phyloP scores from a whole-genome alignment of 2,888 invertebrate genomes.

The Sinhomidia bicolor region DNA sequence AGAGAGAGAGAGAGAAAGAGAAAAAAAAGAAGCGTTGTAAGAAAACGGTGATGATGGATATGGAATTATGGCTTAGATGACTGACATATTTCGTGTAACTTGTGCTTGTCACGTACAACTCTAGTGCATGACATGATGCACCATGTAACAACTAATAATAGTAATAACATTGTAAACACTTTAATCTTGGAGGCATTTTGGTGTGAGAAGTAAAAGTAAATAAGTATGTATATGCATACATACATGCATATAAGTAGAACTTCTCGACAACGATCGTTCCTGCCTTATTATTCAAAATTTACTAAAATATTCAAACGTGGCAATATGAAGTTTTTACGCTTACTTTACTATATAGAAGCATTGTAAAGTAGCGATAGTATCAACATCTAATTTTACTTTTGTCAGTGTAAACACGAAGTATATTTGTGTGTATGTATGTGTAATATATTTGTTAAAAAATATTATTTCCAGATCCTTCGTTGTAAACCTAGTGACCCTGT shows the following conservation, averaged over 20 bases:
- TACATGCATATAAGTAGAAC: no score
- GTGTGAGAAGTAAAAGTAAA: background rate
- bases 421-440: no score
- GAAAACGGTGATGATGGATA: background rate
- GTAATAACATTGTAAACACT: constrained; percentile 6
- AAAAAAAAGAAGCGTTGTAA: no score
- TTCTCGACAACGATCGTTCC: background rate
- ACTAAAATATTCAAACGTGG: no score
- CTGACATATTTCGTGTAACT: background rate
- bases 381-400: no score
- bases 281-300: background rate
- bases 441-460: no score
- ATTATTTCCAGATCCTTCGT: background rate
- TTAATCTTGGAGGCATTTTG: background rate
- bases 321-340: no score
- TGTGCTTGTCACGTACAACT: background rate
- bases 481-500: background rate
- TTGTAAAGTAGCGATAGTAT: no score
- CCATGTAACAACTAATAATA: no score
- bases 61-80: background rate
- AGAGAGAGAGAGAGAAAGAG: background rate
- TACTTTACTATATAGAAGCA: no score
- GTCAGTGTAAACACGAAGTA: background rate
- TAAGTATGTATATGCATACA: no score
- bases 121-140: background rate